A percentile compares a stretch with the other conserved stretches of the same genome.
These are phyloP conservation scores for Lutra lutra DNA, from an alignment of 2,797 vertebrate genomes.

Conservation along the genomic window DNA sequence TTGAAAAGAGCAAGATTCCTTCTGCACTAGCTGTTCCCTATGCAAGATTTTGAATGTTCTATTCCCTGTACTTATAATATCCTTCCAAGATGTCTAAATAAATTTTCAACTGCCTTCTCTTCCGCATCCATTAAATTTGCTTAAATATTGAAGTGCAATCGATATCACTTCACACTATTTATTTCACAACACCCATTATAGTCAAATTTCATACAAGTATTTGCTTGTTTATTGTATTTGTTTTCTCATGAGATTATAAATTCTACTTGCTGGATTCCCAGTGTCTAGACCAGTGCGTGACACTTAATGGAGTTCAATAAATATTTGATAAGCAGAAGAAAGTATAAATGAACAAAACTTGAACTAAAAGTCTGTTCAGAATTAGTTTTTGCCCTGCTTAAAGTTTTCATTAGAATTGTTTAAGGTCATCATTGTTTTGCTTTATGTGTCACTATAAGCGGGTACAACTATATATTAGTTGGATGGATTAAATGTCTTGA, in stretches of 20 bases:
- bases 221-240: not conserved
- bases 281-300: not conserved
- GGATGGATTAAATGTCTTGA: not conserved
- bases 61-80: accelerated
- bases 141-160: not conserved
- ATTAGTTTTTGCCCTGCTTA: not conserved
- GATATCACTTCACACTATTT: not conserved
- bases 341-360: not conserved
- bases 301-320: not conserved
- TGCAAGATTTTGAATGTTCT: not conserved
- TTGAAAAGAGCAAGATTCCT: not conserved
- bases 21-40: not conserved
- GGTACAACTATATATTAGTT: too few relatives aligned
- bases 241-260: not conserved
- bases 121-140: not conserved
- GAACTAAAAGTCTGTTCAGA: not conserved
- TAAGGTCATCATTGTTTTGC: not conserved
- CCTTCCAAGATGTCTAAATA: not conserved
- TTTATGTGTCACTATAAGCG: not conserved
- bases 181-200: not conserved
- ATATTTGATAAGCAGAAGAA: not conserved
- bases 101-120: not conserved
- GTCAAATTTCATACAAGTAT: not conserved
- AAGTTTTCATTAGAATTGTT: not conserved
- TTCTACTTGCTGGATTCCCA: not conserved